Evolutionary conservation across 2,888 invertebrate species (phyloP), one percentile per base, ranked within the genome.

Genomic region (Rhagium mordax): DNA sequence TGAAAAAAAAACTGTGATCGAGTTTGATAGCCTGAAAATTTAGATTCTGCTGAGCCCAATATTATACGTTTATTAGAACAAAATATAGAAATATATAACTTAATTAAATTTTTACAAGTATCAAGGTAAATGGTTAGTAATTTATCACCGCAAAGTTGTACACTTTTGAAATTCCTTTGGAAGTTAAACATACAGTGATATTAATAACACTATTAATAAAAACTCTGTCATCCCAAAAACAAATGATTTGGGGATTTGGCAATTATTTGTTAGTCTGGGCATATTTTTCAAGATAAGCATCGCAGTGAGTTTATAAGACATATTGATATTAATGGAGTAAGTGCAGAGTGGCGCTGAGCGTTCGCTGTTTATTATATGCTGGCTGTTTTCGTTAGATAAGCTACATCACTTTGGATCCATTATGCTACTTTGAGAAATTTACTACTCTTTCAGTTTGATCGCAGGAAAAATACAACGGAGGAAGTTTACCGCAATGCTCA

Each of bases 381-480:
- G 82, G 82, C 82, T 83, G 83, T 79, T 81, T 78, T 81, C 81
- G 78, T 81, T 78, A 81, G 83, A 83, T 83, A 83, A 83, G 83
- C 81, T 79, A 81, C 81, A 81, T 76, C 81, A 82, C 80, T 82
- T 79, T 78, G 77, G 75, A 80, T 81, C 81, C 82, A 81, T 82
- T 81, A 82, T 80, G 79, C 79, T 74, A 70, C 81, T 81, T 78
- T 81, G 81, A 82, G 81, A 81, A 82, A 82, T 82, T 81, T 81
- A 82, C 79, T 80, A 80, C 55, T 66, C 79, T 18, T 47, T n/a
- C 48, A 20, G 27, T 27, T 27, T 57, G 27, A 57, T 57, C 55
- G 15, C 27, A 10, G 27, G 55, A 53, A 21, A 53, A 33, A 33
- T 33, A 10, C 3, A 41, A 41, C 41, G n/a, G 41, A 41, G 13